These are phyloP conservation scores for Halocynthia aurantium DNA, from an alignment of 23 tunicate species.

Conservation along the genomic window DNA sequence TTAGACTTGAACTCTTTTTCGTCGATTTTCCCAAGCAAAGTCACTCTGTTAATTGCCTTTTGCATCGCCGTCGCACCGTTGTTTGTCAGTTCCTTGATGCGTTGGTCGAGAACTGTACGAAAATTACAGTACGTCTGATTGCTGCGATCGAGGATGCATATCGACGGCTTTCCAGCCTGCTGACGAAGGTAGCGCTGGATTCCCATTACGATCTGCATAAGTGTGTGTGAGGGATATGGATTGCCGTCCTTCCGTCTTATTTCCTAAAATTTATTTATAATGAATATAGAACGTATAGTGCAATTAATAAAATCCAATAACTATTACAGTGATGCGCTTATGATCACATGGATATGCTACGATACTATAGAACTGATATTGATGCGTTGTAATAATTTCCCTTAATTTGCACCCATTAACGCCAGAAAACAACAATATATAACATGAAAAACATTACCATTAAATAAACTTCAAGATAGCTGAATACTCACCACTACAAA, in stretches of 20 bases:
- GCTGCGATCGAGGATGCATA: constrained; percentile 80
- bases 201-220: constrained; percentile 98
- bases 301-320: no score
- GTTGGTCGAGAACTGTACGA: constrained; percentile 55
- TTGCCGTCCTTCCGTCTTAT: constrained; percentile 92
- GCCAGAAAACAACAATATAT: no score
- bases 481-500: constrained; percentile 61
- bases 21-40: constrained; percentile 3
- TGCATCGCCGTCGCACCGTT: constrained; percentile 45
- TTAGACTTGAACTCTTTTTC: not conserved
- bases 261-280: constrained; percentile 32
- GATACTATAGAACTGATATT: no score
- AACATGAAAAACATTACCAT: no score
- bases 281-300: no score
- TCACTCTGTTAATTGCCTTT: constrained; percentile 2
- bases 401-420: no score
- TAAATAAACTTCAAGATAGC: not conserved
- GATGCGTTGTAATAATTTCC: no score
- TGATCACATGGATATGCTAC: no score
- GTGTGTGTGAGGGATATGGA: constrained; percentile 89
- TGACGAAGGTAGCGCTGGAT: constrained; percentile 93
- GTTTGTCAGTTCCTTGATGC: constrained; percentile 79
- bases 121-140: constrained; percentile 63
- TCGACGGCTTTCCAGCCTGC: constrained; percentile 89
- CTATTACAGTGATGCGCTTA: no score